A percentile compares a stretch with the other conserved stretches of the same genome.
phyloP scores from a whole-genome alignment of 2,888 invertebrate species.

The Ormyrus thymus region DNA sequence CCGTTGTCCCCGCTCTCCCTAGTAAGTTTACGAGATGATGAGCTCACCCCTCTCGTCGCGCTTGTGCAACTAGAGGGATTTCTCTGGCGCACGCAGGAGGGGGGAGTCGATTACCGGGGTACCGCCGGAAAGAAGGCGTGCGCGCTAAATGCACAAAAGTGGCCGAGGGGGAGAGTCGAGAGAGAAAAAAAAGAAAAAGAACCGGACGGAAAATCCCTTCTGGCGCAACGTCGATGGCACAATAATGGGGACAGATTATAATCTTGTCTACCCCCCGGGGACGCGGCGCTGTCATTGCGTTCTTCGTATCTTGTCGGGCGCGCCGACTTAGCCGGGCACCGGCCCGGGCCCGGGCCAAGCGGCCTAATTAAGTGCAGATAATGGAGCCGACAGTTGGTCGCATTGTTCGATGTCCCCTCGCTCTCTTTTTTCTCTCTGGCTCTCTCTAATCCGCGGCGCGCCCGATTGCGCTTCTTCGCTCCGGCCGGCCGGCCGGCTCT shows the following conservation, averaged over 20 bases:
- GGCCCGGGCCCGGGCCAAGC: slow-evolving; percentile 24
- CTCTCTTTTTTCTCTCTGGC: slow-evolving; percentile 1
- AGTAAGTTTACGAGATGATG: slow-evolving; percentile 66
- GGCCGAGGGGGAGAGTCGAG: slow-evolving; percentile 35
- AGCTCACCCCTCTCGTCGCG: slow-evolving; percentile 61
- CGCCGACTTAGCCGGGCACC: slow-evolving; percentile 15
- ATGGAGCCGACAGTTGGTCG: slow-evolving; percentile 71
- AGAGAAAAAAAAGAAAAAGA: too few species aligned
- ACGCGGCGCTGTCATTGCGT: slow-evolving; percentile 35
- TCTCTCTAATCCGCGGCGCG: neutral
- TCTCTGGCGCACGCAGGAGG: slow-evolving; percentile 27
- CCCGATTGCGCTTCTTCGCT: slow-evolving; percentile 30
- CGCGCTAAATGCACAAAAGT: slow-evolving; percentile 73
- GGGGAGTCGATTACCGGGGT: slow-evolving; percentile 60
- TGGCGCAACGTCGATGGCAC: slow-evolving; percentile 71
- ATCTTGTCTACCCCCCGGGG: slow-evolving; percentile 75
- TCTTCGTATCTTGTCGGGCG: slow-evolving; percentile 43
- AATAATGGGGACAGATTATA: slow-evolving; percentile 75
- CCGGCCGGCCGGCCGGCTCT: neutral
- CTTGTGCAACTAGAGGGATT: slow-evolving; percentile 47
- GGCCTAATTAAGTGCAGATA: slow-evolving; percentile 71
- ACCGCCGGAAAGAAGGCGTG: neutral
- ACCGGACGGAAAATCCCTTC: slow-evolving; percentile 68
- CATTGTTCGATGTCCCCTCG: slow-evolving; percentile 58
- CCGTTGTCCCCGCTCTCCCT: slow-evolving; percentile 64